These are phyloP conservation scores for Drosophila mettleri DNA, from an alignment of 2,888 invertebrate species.

Conservation along the genomic window DNA sequence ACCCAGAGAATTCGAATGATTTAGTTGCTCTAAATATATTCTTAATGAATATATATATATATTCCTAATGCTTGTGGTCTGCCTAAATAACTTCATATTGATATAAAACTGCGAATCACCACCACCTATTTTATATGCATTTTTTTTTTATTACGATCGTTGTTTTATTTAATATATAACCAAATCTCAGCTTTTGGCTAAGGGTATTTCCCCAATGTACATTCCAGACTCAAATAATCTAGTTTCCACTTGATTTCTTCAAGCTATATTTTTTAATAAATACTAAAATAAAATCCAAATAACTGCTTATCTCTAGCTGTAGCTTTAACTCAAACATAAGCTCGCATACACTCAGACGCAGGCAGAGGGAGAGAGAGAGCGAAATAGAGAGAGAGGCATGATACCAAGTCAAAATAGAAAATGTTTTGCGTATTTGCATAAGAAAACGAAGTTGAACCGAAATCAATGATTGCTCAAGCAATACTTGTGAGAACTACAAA, in stretches of 20 bases:
- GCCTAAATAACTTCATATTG: too few relatives aligned
- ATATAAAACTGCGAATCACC: not conserved
- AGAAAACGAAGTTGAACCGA: conserved; percentile 77
- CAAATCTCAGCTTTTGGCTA: not conserved
- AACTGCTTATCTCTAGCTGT: conserved; percentile 52
- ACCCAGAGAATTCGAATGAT: not conserved
- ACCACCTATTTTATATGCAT: not conserved
- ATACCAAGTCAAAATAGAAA: conserved; percentile 66
- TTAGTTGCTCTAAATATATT: too few relatives aligned
- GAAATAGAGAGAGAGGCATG: conserved; percentile 8
- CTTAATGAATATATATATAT: not conserved
- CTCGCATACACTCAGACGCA: conserved; percentile 4
- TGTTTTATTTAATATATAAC: too few relatives aligned
- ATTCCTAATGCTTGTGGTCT: not conserved
- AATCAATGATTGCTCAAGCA: conserved; percentile 78
- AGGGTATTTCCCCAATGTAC: not conserved
- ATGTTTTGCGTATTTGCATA: conserved; percentile 74
- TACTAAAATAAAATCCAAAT: conserved; percentile 63
- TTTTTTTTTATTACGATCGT: too few relatives aligned
- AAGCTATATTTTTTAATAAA: conserved; percentile 61
- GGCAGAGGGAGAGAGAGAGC: too few relatives aligned
- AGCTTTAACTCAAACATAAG: conserved; percentile 54
- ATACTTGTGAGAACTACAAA: conserved; percentile 65
- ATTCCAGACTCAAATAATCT: too few relatives aligned
- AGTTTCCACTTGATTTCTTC: conserved; percentile 22